phyloP scores from a whole-genome alignment of 2,113 vertebrate species.

The Macroglossus sobrinus region DNA sequence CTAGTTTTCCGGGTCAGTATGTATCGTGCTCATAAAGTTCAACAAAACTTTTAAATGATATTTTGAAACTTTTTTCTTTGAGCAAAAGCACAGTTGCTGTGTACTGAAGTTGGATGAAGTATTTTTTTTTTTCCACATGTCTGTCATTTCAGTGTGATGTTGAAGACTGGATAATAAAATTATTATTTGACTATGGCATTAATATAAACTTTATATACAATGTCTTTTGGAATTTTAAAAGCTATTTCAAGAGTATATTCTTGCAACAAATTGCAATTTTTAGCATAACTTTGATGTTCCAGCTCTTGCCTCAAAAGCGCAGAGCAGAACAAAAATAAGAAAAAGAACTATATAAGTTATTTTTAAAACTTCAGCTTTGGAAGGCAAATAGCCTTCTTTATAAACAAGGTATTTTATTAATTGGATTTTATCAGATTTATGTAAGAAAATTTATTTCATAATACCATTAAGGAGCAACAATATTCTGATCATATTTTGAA shows the following conservation, averaged over 20 bases:
- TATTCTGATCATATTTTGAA: neutral
- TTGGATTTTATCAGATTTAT: neutral
- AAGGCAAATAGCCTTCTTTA: neutral
- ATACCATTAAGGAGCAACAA: neutral
- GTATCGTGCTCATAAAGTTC: neutral
- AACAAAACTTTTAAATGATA: constrained; percentile 20
- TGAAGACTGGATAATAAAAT: neutral
- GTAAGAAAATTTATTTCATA: neutral
- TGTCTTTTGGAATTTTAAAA: neutral
- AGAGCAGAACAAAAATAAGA: neutral
- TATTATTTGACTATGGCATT: constrained; percentile 17
- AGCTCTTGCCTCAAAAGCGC: neutral
- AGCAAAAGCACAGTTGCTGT: neutral
- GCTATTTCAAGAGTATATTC: neutral
- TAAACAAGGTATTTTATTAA: neutral
- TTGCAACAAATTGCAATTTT: neutral
- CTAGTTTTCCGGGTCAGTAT: constrained; percentile 3
- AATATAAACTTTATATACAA: neutral
- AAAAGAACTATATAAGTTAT: neutral
- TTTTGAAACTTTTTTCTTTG: constrained; percentile 3
- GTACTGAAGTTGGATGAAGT: neutral
- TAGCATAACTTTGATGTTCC: neutral
- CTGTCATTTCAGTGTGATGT: neutral
- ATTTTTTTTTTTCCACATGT: neutral
- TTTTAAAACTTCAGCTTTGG: neutral